Evolutionary conservation across 2,113 vertebrate genomes (phyloP).

Genomic region (Sclerurus mexicanus): DNA sequence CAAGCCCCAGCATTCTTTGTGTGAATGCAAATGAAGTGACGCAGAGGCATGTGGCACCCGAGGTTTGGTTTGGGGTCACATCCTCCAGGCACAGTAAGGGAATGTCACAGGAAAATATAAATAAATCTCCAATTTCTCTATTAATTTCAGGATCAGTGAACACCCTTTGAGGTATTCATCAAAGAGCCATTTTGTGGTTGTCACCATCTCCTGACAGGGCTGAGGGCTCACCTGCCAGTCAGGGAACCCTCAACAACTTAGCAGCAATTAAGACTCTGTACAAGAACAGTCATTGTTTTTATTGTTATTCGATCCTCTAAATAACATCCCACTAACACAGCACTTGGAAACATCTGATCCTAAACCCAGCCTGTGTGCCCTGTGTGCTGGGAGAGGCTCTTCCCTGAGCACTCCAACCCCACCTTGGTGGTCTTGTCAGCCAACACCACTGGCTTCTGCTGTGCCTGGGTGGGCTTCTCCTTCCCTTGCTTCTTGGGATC

Average conservation of each 20-base stretch:
- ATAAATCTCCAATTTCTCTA: neutral
- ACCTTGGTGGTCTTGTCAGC: constrained; percentile 62
- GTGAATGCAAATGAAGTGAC: neutral
- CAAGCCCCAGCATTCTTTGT: neutral
- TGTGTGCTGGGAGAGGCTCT: neutral
- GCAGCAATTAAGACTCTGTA: neutral
- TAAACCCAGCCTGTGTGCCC: neutral
- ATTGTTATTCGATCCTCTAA: neutral
- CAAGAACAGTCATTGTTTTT: rapidly evolving
- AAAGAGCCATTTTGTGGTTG: neutral
- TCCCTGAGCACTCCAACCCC: neutral
- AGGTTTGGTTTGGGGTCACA: neutral
- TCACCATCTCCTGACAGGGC: neutral
- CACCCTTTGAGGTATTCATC: neutral
- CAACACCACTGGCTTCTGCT: constrained; percentile 43
- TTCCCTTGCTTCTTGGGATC: constrained; percentile 68
- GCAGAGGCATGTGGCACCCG: neutral
- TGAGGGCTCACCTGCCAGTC: neutral
- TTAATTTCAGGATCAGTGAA: neutral
- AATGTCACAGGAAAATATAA: neutral
- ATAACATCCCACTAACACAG: neutral
- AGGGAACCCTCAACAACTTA: neutral
- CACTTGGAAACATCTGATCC: neutral
- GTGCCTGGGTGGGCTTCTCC: constrained; percentile 73
- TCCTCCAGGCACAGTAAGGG: neutral